phyloP scores from a whole-genome alignment of 2,797 vertebrate species.

The Macropodus opercularis region DNA sequence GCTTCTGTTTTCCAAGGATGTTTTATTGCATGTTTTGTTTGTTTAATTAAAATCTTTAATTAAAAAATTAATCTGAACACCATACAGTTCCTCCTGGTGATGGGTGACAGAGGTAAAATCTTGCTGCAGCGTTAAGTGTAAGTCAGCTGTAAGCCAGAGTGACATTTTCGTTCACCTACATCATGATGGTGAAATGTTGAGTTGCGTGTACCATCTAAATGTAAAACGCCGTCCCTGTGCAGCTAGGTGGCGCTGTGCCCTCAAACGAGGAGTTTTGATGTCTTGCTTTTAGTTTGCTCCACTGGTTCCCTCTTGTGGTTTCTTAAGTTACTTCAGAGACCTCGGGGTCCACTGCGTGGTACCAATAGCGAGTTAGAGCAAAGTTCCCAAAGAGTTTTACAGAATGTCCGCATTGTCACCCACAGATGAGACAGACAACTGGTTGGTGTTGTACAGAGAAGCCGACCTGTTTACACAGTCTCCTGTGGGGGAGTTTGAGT shows the following conservation, averaged over 20 bases:
- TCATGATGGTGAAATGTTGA: background rate
- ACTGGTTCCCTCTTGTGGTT: slow-evolving; percentile 72
- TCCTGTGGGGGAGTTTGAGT: slow-evolving; percentile 58
- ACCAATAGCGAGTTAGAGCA: slow-evolving; percentile 67
- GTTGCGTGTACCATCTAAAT: slow-evolving; percentile 21
- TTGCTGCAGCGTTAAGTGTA: background rate
- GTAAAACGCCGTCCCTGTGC: slow-evolving; percentile 1
- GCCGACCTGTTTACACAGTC: slow-evolving; percentile 90
- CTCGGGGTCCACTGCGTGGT: slow-evolving; percentile 70
- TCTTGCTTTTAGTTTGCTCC: slow-evolving; percentile 24
- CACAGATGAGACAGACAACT: slow-evolving; percentile 68
- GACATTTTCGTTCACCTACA: slow-evolving; percentile 5
- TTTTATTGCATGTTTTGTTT: too few relatives aligned
- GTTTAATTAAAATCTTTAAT: too few relatives aligned
- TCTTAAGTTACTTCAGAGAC: slow-evolving; percentile 78
- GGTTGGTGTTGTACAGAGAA: slow-evolving; percentile 98
- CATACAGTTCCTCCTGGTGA: background rate
- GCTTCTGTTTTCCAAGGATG: slow-evolving; percentile 2
- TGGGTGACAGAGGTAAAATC: background rate
- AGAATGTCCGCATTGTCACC: slow-evolving; percentile 21
- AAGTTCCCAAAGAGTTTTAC: slow-evolving; percentile 29
- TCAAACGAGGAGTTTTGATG: background rate
- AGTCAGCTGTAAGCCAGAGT: slow-evolving; percentile 1
- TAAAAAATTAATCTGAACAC: background rate
- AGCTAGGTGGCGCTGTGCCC: slow-evolving; percentile 34